phyloP scores from a whole-genome alignment of 2,113 vertebrate genomes.

The Chlamydotis undulata region DNA sequence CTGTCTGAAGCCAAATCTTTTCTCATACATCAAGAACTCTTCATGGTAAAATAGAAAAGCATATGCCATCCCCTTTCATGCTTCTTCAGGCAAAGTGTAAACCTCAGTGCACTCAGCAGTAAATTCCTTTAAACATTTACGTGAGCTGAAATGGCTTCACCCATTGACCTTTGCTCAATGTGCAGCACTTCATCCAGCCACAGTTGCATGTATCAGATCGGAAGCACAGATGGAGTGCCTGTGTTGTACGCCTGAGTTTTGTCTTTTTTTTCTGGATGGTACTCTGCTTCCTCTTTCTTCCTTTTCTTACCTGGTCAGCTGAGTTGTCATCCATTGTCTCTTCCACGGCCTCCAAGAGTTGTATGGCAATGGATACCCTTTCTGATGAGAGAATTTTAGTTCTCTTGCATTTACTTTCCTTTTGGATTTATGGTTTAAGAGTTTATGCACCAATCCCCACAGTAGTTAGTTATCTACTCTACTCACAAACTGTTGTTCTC shows the following conservation, averaged over 20 bases:
- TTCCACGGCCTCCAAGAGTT: background rate
- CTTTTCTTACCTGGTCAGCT: background rate
- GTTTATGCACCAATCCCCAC: background rate
- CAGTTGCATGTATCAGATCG: background rate
- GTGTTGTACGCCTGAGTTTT: background rate
- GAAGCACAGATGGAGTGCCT: background rate
- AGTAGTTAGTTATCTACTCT: background rate
- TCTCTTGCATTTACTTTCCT: background rate
- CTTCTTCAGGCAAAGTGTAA: constrained; percentile 23
- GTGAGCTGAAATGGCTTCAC: background rate
- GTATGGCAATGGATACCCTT: rapidly evolving
- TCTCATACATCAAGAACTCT: background rate
- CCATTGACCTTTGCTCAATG: background rate
- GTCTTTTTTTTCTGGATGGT: background rate
- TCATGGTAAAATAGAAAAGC: background rate
- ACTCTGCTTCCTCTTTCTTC: background rate
- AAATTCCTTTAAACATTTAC: constrained; percentile 44
- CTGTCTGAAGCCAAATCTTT: constrained; percentile 8
- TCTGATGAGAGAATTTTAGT: background rate
- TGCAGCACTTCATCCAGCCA: background rate
- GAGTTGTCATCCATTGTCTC: background rate
- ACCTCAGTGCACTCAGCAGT: background rate
- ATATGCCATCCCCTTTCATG: background rate
- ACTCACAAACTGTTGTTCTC: background rate
- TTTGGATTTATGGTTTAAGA: background rate